Base-by-base conservation (phyloP, 2,888 invertebrate genomes). In the Galeruca laticollis region DNA sequence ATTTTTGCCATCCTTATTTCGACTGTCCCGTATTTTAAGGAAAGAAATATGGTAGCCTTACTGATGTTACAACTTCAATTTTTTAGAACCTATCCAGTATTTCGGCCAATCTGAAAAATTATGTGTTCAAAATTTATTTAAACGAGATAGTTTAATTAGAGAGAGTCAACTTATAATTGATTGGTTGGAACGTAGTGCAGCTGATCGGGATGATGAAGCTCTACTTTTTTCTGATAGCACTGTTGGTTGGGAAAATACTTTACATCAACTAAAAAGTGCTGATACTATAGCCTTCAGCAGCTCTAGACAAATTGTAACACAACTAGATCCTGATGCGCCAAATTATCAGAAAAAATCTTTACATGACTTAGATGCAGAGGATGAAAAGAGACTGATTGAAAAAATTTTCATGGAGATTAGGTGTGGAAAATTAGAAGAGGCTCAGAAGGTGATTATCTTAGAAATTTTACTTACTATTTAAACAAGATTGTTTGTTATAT, bases 241-340 rank as follows among this genome's bases (percentile, higher is more conserved):
- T 63, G 89, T 95, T 56, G 94, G 94, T 35, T 97, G 97, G 96
- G 95, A 96, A 83, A 97, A 97, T 82, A 96, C 97, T 2, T 87
- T 97, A 20, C 94, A 95, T 84, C 92, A 94, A 78, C 86, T 93
- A 70, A 86, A 88, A 76, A 86, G 86, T 43, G 83, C 84, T n/a
- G 85, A 86, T 51, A 87, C 87, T 4, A 89, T 90, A 21, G 88
- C 89, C 1, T 91, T 91, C 78, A 85, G 87, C 2, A 89, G 89
- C 57, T 85, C 87, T 0, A 86, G 88, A 15, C 86, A 88, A 56
- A 87, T 91, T 60, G 90, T 95, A 0, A 88, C 90, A 33, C 66
- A 61, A 15, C 60, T 96, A 83, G 97, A 98, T 86, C 97, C 97
- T 0, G 97, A 98, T 89, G 97, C 97, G 20, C 94, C 95, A 0